These are phyloP conservation scores for Lepus americanus DNA, from an alignment of 2,113 vertebrate genomes.

Conservation along the genomic window DNA sequence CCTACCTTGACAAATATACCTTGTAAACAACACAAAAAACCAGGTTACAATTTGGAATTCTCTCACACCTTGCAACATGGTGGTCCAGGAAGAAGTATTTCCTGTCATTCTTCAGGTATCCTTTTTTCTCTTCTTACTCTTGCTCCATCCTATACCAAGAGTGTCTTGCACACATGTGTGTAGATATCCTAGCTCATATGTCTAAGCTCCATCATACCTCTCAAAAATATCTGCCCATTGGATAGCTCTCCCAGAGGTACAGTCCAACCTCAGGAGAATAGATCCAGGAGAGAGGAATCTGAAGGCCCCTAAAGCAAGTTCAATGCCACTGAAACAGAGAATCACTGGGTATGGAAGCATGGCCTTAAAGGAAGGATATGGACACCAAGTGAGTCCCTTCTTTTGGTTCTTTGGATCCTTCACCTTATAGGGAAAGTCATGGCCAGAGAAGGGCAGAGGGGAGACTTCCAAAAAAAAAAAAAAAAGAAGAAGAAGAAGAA, in stretches of 20 bases:
- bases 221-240: not conserved
- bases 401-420: not conserved
- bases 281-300: not conserved
- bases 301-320: not conserved
- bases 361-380: not conserved
- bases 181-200: not conserved
- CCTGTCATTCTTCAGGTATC: not conserved
- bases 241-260: not conserved
- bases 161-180: not conserved
- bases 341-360: not conserved
- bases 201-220: not conserved
- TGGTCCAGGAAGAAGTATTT: not conserved
- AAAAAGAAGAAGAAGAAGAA: too few relatives aligned
- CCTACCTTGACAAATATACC: not conserved
- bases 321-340: not conserved
- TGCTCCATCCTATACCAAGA: not conserved
- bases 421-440: not conserved
- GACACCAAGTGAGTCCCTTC: not conserved
- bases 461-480: not conserved
- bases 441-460: not conserved
- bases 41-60: not conserved
- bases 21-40: not conserved
- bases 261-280: not conserved
- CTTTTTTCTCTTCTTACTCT: not conserved
- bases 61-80: not conserved